Percentiles rank a stretch among this genome's conserved stretches.
phyloP scores from a whole-genome alignment of 2,797 vertebrate genomes.

The Platalea minor region DNA sequence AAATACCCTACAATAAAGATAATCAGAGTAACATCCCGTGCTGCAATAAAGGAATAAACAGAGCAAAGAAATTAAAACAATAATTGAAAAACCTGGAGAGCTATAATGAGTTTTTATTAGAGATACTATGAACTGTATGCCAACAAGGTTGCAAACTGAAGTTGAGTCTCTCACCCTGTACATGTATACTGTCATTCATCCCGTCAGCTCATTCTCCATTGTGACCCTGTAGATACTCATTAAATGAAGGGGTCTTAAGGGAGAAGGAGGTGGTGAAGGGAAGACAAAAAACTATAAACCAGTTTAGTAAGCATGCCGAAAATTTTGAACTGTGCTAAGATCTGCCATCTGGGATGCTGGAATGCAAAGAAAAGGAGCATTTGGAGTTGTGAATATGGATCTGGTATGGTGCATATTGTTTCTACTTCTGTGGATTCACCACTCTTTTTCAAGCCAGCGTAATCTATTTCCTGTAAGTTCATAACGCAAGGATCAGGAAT shows the following conservation, averaged over 20 bases:
- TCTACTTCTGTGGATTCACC: background rate
- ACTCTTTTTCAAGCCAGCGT: background rate
- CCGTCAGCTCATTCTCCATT: background rate
- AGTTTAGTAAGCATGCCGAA: background rate
- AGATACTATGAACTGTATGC: background rate
- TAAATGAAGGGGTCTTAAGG: background rate
- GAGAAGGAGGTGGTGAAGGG: background rate
- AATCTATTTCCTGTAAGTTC: background rate
- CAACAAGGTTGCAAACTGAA: background rate
- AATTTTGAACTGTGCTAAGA: background rate
- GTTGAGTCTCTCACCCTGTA: background rate
- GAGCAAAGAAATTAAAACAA: constrained; percentile 34
- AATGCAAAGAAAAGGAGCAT: constrained; percentile 13
- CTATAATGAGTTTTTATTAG: constrained; percentile 28
- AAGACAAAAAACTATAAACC: background rate
- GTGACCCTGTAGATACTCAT: background rate
- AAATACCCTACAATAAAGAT: constrained; percentile 1
- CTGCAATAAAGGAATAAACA: constrained; percentile 18
- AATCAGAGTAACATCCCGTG: background rate
- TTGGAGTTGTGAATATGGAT: background rate
- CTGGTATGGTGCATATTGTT: background rate
- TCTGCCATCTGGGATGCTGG: constrained; percentile 4
- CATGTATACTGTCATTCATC: background rate
- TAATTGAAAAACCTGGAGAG: constrained; percentile 35
- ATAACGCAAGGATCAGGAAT: background rate